phyloP scores from a whole-genome alignment of 2,113 vertebrate genomes.

The Verasper variegatus region DNA sequence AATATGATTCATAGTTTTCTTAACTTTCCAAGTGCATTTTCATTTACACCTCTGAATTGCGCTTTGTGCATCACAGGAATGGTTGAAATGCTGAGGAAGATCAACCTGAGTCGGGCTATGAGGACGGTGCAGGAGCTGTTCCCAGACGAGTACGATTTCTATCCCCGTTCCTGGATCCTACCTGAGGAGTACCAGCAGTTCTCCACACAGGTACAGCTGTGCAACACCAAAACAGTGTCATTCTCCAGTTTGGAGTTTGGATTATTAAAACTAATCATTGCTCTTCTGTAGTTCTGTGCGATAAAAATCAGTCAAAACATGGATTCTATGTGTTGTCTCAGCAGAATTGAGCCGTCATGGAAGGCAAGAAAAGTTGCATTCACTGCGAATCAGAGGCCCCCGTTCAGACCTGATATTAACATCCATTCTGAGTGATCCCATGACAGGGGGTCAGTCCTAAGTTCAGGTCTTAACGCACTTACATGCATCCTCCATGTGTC shows the following conservation, averaged over 20 bases:
- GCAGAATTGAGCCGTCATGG: background rate
- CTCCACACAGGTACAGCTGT: constrained; percentile 85
- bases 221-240: background rate
- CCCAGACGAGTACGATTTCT: constrained; percentile 96
- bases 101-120: constrained; percentile 92
- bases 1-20: background rate
- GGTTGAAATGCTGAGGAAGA: constrained; percentile 94
- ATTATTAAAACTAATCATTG: background rate
- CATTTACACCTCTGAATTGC: background rate
- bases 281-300: too few species aligned
- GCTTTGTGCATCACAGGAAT: constrained; percentile 84
- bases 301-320: background rate
- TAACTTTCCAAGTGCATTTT: background rate
- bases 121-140: constrained; percentile 94
- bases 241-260: background rate
- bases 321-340: background rate
- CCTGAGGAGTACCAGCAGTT: constrained; percentile 94
- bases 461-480: too few species aligned
- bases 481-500: too few species aligned
- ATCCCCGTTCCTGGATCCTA: constrained; percentile 97
- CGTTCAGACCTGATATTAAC: too few species aligned
- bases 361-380: background rate
- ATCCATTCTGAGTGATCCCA: too few species aligned
- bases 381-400: too few species aligned
- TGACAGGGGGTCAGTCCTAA: too few species aligned